Conservation (phyloP, 2,113 vertebrate genomes). For the Telmatochromis sp. region DNA sequence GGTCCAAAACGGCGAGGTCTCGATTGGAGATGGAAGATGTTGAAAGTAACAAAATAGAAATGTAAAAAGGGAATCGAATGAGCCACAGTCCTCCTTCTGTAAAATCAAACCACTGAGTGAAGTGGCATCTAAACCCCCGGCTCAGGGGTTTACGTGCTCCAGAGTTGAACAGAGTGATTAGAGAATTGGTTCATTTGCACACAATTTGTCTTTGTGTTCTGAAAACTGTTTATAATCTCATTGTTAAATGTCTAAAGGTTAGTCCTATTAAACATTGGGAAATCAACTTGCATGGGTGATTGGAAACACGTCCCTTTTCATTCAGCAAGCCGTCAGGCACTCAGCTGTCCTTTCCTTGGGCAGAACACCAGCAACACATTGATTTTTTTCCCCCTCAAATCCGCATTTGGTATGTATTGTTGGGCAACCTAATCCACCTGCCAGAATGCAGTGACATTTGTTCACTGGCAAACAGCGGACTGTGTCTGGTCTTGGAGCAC, state of each 20-base stretch:
- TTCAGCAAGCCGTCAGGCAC: neutral
- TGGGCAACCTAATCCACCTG: constrained; percentile 48
- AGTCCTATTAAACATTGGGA: constrained; percentile 16
- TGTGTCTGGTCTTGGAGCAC: neutral
- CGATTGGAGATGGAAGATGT: neutral
- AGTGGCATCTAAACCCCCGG: neutral
- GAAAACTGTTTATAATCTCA: constrained; percentile 27
- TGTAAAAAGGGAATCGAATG: neutral
- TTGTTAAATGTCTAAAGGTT: constrained; percentile 3
- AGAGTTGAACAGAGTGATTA: neutral
- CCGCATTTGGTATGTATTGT: constrained; percentile 1
- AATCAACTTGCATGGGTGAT: neutral
- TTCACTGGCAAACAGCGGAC: neutral
- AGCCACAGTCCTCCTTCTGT: neutral
- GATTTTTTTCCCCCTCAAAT: neutral
- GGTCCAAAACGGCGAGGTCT: neutral
- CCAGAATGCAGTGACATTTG: neutral
- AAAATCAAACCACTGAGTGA: neutral
- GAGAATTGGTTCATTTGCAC: neutral
- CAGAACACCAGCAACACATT: neutral
- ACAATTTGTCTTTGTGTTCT: constrained; percentile 14
- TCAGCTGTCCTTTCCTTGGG: neutral
- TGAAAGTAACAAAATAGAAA: neutral
- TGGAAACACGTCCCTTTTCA: neutral
- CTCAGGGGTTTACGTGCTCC: neutral